Evolutionary conservation across 2,888 invertebrate genomes (phyloP), one percentile per base, ranked within the genome.

Genomic region (Amaurobius ferox): DNA sequence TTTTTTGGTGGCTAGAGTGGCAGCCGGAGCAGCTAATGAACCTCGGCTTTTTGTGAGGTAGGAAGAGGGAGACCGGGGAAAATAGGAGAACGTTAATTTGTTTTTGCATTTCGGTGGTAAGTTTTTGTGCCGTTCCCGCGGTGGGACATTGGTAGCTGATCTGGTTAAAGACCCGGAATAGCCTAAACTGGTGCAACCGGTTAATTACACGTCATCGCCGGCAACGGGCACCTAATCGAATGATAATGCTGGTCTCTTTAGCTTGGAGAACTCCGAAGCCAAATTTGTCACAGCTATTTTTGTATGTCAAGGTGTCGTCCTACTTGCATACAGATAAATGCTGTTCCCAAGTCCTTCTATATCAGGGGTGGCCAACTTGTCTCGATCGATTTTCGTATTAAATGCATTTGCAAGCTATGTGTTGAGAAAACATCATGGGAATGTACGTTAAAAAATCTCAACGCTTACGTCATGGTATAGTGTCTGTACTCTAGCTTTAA

Each of bases 11-110:
- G 30, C 72, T 79, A 40, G 67, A 80, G 55, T 67, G 73, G 48
- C 73, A 79, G 72, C 66, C 48, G 72, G 72, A 48, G 48, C 44
- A 70, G 66, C 72, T 79, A 79, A 79, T 79, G 72, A 79, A 78
- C 64, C 64, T 64, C 48, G 72, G 72, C 35, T 5, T 79, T 72
- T 48, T 64, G 32, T 29, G 64, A 30, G 32, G 32, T 3, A 29
- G 30, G 32, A n/a, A 29, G 30, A 29, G 16, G n/a, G n/a, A n/a
- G 32, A 29, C n/a, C 5, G 19, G 55, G 55, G 23, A n/a, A 23
- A 44, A 16, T 16, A 2, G 44, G 55, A 55, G 55, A 55, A 55
- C 23, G 55, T 55, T 55, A 55, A 55, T 55, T 23, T 55, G 55
- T 55, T 55, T 55, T 55, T 55, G 55, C 23, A 23, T 55, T 55